Percentiles rank a stretch among this genome's conserved stretches.
Evolutionary conservation across 2,888 invertebrate genomes (phyloP).

Genomic region (Eupeodes latifasciatus): DNA sequence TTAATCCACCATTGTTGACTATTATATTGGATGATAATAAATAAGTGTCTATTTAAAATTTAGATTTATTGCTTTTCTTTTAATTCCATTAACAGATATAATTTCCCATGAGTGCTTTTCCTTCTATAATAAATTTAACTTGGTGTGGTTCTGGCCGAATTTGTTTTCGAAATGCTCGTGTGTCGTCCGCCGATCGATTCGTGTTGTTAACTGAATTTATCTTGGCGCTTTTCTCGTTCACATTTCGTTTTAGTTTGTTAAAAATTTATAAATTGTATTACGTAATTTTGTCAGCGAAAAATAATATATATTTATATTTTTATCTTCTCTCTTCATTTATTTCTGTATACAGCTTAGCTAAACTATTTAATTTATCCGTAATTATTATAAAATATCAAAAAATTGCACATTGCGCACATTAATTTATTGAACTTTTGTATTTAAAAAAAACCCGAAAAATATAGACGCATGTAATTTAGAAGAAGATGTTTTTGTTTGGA

Average conservation of each 20-base stretch:
- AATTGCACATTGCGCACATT: conserved; percentile 11
- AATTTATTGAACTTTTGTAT: conserved; percentile 19
- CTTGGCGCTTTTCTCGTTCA: conserved; percentile 54
- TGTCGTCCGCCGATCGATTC: conserved; percentile 65
- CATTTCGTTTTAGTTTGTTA: conserved; percentile 53
- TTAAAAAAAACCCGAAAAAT: background rate
- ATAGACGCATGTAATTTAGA: conserved; percentile 33
- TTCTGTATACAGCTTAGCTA: background rate
- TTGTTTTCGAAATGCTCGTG: conserved; percentile 23
- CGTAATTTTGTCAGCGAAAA: conserved; percentile 67
- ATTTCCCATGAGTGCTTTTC: conserved; percentile 23
- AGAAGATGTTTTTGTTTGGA: conserved; percentile 36
- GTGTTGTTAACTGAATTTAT: conserved; percentile 64
- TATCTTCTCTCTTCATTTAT: conserved; percentile 57
- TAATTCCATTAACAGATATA: background rate
- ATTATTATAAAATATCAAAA: conserved; percentile 24
- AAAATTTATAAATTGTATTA: conserved; percentile 22
- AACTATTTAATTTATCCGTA: conserved; percentile 1
- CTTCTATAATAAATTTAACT: background rate
- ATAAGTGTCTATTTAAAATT: background rate
- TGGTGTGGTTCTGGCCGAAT: background rate
- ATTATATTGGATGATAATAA: conserved; percentile 35
- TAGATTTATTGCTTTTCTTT: background rate
- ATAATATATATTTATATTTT: conserved; percentile 48
- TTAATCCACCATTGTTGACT: conserved; percentile 27